Conservation (phyloP, 2,113 vertebrate genomes). For the Myrmophylax atrothorax region DNA sequence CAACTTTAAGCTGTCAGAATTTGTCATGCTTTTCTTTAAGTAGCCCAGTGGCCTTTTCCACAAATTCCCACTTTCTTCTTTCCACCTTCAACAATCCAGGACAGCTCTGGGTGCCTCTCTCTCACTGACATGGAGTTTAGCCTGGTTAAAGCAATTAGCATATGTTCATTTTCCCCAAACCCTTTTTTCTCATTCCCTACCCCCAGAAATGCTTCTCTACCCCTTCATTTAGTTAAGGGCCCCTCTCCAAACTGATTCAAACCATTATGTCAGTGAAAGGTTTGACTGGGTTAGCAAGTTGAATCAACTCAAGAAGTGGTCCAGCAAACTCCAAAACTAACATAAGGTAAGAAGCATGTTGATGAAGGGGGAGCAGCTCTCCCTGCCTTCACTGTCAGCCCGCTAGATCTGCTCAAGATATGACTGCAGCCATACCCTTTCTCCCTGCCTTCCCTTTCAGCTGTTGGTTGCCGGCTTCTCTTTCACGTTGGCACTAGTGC, state of each 20-base stretch:
- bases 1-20: not conserved
- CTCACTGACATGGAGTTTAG: not conserved
- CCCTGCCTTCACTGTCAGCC: not conserved
- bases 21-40: not conserved
- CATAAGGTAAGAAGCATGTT: not conserved
- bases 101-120: not conserved
- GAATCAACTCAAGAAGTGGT: not conserved
- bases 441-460: not conserved
- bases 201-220: not conserved
- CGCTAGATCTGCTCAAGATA: not conserved
- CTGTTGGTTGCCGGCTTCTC: fast-evolving
- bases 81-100: not conserved
- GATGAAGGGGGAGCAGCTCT: not conserved
- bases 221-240: not conserved
- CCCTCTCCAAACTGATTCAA: not conserved
- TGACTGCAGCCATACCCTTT: not conserved
- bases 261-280: not conserved
- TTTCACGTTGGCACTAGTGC: fast-evolving
- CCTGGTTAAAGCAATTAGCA: not conserved
- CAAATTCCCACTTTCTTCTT: not conserved
- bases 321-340: not conserved
- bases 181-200: not conserved
- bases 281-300: not conserved
- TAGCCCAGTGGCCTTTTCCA: not conserved
- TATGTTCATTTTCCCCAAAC: not conserved